Conservation (phyloP, 1,140 invertebrate genomes). For the Argopecten irradians region DNA sequence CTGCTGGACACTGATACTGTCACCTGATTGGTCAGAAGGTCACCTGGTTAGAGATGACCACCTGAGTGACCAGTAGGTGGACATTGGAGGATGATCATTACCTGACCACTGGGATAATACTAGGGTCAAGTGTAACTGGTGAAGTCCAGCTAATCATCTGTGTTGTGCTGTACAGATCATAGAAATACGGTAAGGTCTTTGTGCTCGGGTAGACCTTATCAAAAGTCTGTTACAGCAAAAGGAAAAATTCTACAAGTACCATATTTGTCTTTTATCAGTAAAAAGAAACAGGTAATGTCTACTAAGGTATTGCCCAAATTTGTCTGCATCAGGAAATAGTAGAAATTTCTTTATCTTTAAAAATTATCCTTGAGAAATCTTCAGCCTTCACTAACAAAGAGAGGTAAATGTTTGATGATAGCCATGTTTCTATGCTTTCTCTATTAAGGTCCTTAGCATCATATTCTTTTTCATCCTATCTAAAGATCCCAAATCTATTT, state of each 20-base stretch:
- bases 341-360: too few species aligned
- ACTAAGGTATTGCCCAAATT: background rate
- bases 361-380: too few species aligned
- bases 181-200: background rate
- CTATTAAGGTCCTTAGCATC: too few species aligned
- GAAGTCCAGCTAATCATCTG: background rate
- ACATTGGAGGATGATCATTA: background rate
- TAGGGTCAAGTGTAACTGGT: background rate
- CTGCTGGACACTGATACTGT: conserved; percentile 15
- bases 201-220: background rate
- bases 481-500: too few species aligned
- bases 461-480: too few species aligned
- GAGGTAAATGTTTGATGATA: too few species aligned
- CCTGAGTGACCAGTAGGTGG: background rate
- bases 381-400: too few species aligned
- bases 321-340: background rate
- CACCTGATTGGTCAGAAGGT: background rate
- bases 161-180: background rate
- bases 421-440: too few species aligned
- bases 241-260: background rate
- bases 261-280: background rate
- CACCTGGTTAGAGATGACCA: background rate
- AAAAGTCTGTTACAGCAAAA: background rate
- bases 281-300: background rate
- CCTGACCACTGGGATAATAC: background rate